A percentile compares a stretch with the other conserved stretches of the same genome.
These are phyloP conservation scores for Nemapogon koenigi DNA, from an alignment of 2,888 invertebrate genomes.

Conservation along the genomic window DNA sequence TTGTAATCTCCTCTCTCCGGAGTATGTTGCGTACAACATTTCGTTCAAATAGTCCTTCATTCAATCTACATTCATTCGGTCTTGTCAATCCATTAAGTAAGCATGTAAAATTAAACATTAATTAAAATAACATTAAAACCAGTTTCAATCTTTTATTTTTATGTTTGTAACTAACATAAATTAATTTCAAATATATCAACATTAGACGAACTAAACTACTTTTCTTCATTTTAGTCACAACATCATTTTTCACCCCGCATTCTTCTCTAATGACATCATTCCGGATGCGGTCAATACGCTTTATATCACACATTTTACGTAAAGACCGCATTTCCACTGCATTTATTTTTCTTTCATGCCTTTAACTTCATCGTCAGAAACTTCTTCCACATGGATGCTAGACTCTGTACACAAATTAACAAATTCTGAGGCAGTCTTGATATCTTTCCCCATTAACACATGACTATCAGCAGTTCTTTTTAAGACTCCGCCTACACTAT, in stretches of 20 bases:
- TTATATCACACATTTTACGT: too few species aligned
- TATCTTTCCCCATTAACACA: not conserved
- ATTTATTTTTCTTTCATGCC: conserved; percentile 1
- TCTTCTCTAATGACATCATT: too few species aligned
- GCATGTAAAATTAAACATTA: not conserved
- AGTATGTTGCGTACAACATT: too few species aligned
- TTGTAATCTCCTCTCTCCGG: too few species aligned
- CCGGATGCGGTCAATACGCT: too few species aligned
- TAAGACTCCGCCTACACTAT: not conserved
- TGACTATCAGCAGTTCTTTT: not conserved
- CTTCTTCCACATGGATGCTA: not conserved
- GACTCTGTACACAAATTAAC: not conserved
- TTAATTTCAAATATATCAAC: not conserved
- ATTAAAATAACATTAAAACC: not conserved
- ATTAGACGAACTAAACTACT: too few species aligned
- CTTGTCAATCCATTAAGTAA: not conserved
- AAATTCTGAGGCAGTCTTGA: not conserved
- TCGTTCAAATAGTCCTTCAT: too few species aligned
- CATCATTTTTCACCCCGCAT: too few species aligned
- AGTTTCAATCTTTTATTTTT: not conserved
- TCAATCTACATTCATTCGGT: too few species aligned
- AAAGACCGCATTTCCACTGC: too few species aligned
- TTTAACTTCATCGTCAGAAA: not conserved
- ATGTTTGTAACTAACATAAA: not conserved
- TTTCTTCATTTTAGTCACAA: too few species aligned